Evolutionary conservation across 1,140 invertebrate species (phyloP).

Genomic region (Scaptomyza pallida): DNA sequence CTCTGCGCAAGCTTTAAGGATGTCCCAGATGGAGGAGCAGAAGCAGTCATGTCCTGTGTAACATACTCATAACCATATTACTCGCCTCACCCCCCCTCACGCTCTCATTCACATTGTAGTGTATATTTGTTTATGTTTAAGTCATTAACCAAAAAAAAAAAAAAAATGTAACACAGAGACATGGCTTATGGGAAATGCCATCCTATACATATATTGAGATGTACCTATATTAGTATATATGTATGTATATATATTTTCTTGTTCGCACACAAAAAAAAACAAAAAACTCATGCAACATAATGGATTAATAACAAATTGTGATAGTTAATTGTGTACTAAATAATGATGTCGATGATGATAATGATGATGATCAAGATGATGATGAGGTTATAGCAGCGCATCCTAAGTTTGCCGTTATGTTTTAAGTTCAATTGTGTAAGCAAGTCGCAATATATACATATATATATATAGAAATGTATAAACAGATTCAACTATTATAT

Average conservation of each 20-base stretch:
- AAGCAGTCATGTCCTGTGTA: constrained; percentile 33
- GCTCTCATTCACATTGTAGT: constrained; percentile 32
- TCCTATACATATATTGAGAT: constrained; percentile 24
- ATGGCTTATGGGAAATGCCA: not conserved
- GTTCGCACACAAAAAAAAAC: constrained; percentile 15
- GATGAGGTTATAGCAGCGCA: constrained; percentile 1
- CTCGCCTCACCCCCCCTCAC: constrained; percentile 15
- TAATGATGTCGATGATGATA: constrained; percentile 19
- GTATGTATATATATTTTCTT: constrained; percentile 32
- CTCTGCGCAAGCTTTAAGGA: constrained; percentile 74
- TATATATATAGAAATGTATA: constrained; percentile 8
- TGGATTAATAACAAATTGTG: constrained; percentile 38
- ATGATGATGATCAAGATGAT: not conserved
- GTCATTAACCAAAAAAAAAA: constrained; percentile 24
- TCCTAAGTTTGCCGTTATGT: constrained; percentile 5
- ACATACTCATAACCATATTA: constrained; percentile 1
- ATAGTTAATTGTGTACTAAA: constrained; percentile 43
- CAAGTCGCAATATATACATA: constrained; percentile 35
- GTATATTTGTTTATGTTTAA: constrained; percentile 75
- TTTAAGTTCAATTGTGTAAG: constrained; percentile 12
- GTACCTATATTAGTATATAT: not conserved
- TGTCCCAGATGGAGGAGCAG: not conserved
- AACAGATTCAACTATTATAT: too few species aligned
- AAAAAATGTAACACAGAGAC: constrained; percentile 20
- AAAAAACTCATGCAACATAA: constrained; percentile 10